phyloP scores from a whole-genome alignment of 2,113 vertebrate species.

The Seriola rivoliana region DNA sequence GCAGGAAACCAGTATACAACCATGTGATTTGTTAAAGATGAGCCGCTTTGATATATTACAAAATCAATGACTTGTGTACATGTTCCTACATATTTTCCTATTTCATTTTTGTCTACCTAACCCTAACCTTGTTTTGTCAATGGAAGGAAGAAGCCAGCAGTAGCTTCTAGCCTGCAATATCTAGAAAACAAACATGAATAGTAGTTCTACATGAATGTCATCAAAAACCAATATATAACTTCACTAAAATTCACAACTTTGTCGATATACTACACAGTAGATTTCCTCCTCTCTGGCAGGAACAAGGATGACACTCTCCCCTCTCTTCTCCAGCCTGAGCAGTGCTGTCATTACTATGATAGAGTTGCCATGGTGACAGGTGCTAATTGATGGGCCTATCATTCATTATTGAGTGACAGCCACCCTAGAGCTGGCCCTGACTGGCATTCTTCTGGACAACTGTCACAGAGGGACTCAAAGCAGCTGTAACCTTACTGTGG shows the following conservation, averaged over 20 bases:
- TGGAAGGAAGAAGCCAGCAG: not conserved
- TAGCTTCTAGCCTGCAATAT: not conserved
- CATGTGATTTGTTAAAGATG: not conserved
- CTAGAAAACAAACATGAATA: not conserved
- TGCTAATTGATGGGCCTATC: slow-evolving; percentile 82
- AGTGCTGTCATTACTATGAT: slow-evolving; percentile 67
- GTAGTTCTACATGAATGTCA: too few species aligned
- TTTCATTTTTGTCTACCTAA: not conserved
- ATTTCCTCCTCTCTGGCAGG: slow-evolving; percentile 14
- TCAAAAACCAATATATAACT: too few species aligned
- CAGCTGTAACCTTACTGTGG: slow-evolving; percentile 71
- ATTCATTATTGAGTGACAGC: slow-evolving; percentile 80
- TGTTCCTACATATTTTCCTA: not conserved
- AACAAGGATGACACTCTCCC: slow-evolving; percentile 22
- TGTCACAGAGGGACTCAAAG: slow-evolving; percentile 65
- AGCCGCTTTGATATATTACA: not conserved
- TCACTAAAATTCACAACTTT: slow-evolving; percentile 7
- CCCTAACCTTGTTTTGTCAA: not conserved
- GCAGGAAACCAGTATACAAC: not conserved
- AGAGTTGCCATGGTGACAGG: slow-evolving; percentile 79
- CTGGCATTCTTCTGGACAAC: slow-evolving; percentile 76
- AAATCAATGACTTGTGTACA: not conserved
- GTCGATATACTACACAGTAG: not conserved
- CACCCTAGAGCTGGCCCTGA: slow-evolving; percentile 65
- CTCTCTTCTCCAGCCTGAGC: slow-evolving; percentile 24